Base-by-base conservation (phyloP, 1,140 invertebrate genomes). In the Ceratina calcarata region DNA sequence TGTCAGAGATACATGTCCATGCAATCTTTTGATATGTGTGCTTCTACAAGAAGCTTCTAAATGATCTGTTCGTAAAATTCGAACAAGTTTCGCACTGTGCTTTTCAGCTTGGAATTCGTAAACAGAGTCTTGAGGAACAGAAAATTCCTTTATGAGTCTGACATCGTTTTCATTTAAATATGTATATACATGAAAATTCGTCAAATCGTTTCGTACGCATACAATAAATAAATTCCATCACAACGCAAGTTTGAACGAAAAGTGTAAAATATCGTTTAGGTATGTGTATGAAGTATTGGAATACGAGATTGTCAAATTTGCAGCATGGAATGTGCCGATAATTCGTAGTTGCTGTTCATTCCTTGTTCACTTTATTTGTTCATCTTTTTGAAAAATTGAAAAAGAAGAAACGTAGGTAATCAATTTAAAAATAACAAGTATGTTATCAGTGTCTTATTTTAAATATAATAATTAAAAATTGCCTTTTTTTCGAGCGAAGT, bases 141-240 rank as follows among this genome's bases (percentile, higher is more conserved):
- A 8, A 8, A 3, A 15, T 61, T 13, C 2, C 8, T 18, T 12
- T 15, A n/a, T 18, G 45, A 20, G n/a, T 51, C 18, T 12, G 20
- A 68, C 58, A 3, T 51, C 37, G 4, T 27, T 60, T 37, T 27
- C 24, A 62, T 16, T 66, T 58, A 45, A 45, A 45, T 45, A 45
- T 45, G 8, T 45, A 45, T 6, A 45, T 45, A 45, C 37, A 60
- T 45, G 65, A 80, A 68, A 10, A 72, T 53, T 45, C 20, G 20
- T 37, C 51, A 7, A 13, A 80, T 58, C 13, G 27, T 53, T 24
- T 57, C 66, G 49, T 68, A 81, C 24, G 18, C 71, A 80, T 10
- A 70, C 76, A 88, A 90, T 84, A 83, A 85, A 85, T 87, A 82
- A 85, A 71, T 84, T 79, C 75, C 37, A 82, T 87, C 75, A 89